Base-by-base conservation (phyloP, 2,888 invertebrate species). In the Parochlus steinenii region DNA sequence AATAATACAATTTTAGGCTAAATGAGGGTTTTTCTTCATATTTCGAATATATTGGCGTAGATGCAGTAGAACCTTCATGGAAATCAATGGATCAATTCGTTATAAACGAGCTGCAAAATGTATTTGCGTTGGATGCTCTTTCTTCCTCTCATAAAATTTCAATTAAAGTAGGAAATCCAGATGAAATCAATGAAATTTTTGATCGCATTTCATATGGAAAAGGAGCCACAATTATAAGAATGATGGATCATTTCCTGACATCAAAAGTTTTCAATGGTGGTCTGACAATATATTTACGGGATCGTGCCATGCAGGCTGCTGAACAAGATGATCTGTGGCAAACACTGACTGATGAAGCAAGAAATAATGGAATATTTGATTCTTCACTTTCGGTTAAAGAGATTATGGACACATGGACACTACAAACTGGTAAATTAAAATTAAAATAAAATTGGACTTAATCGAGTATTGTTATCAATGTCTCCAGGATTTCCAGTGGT, bases 121-220 rank as follows among this genome's bases (percentile, higher is more conserved):
- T 83, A 1, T 75, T 86, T 45, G 67, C 69, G 37, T 55, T 83
- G 31, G 89, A 89, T 46, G 78, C 83, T 0, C 57, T 86, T 15
- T 74, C 78, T 26, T 74, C 82, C 0, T 85, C 86, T 0, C 89
- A 89, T 54, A 83, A 81, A 43, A 78, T 89, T 39, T 82, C 78
- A 0, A 72, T 85, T 2, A 71, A 77, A 48, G 89, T 92, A 6
- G 71, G 71, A 4, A 77, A 87, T 56, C 87, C 87, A 0, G 79
- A 82, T 47, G 87, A 90, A 58, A 86, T 90, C 24, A 76, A 74
- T 40, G 85, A 90, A 48, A 82, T 85, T 31, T 86, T 87, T 47
- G 86, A 87, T 51, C 69, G 76, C 38, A 90, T 92, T 44, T 87
- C 89, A 0, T 90, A 92, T 51, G 78, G 74, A 33, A 92, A 92